A percentile compares a stretch with the other conserved stretches of the same genome.
Conservation (phyloP, 2,113 vertebrate species). For the Odocoileus hemionus region DNA sequence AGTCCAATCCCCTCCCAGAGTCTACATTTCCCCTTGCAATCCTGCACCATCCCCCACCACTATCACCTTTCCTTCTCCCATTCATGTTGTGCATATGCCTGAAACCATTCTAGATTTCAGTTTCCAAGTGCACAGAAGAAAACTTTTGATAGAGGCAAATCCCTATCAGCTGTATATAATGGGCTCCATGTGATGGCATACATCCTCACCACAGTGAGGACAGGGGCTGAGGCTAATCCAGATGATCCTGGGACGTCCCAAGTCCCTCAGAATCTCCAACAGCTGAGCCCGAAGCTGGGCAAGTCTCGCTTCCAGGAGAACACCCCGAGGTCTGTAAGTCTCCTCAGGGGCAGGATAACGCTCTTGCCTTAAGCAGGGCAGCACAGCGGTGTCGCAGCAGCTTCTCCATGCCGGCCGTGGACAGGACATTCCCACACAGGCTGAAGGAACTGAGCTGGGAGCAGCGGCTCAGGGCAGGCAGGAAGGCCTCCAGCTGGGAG, state of each 20-base stretch:
- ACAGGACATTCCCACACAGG: neutral
- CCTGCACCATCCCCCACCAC: neutral
- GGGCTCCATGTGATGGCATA: neutral
- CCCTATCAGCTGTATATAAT: neutral
- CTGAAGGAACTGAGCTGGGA: fast-evolving
- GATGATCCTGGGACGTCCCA: neutral
- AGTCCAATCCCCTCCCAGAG: no score
- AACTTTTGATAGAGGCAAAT: neutral
- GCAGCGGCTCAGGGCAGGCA: fast-evolving
- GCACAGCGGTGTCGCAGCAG: neutral
- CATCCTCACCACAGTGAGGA: neutral
- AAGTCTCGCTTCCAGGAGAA: neutral
- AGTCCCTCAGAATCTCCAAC: neutral
- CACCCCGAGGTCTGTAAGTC: neutral
- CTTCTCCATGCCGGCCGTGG: fast-evolving
- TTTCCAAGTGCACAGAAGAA: neutral
- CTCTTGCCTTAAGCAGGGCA: neutral
- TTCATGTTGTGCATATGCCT: neutral
- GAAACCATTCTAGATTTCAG: neutral
- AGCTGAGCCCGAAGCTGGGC: neutral
- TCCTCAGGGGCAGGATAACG: neutral
- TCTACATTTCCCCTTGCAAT: no score
- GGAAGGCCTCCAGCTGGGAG: neutral
- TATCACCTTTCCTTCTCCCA: neutral
- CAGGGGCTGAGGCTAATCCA: neutral